These are phyloP conservation scores for Pogona vitticeps DNA, from an alignment of 2,113 vertebrate genomes.

Conservation along the genomic window DNA sequence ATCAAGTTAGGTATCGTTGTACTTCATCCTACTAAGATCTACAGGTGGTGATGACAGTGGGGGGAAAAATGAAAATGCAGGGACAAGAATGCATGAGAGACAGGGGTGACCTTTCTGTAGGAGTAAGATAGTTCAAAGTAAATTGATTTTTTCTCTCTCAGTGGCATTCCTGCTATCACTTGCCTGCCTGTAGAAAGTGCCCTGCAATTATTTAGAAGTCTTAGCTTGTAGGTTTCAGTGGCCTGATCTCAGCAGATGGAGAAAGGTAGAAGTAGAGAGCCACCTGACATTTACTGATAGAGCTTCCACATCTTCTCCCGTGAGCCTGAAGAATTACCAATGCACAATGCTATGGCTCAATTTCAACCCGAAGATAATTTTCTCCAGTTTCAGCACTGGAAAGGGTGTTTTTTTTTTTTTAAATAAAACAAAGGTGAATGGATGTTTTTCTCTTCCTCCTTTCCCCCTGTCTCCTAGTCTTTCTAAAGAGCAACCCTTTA, in stretches of 20 bases:
- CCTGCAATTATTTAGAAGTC: not conserved
- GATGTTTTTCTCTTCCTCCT: slow-evolving; percentile 2
- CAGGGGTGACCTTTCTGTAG: not conserved
- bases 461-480: not conserved
- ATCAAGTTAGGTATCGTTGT: not conserved
- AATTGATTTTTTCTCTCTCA: not conserved
- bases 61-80: not conserved
- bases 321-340: slow-evolving; percentile 9
- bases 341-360: not conserved
- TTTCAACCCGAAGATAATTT: slow-evolving; percentile 29
- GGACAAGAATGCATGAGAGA: not conserved
- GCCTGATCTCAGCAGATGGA: not conserved
- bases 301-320: not conserved
- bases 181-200: not conserved
- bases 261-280: not conserved
- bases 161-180: not conserved
- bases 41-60: not conserved
- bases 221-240: not conserved
- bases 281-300: not conserved
- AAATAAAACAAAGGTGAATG: slow-evolving; percentile 11
- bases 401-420: slow-evolving; percentile 1
- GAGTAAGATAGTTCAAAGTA: not conserved
- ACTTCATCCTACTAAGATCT: not conserved
- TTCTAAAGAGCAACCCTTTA: slow-evolving; percentile 23
- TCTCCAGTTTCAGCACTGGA: not conserved